phyloP scores from a whole-genome alignment of 2,113 vertebrate species.

The Thinocorus orbignyianus region DNA sequence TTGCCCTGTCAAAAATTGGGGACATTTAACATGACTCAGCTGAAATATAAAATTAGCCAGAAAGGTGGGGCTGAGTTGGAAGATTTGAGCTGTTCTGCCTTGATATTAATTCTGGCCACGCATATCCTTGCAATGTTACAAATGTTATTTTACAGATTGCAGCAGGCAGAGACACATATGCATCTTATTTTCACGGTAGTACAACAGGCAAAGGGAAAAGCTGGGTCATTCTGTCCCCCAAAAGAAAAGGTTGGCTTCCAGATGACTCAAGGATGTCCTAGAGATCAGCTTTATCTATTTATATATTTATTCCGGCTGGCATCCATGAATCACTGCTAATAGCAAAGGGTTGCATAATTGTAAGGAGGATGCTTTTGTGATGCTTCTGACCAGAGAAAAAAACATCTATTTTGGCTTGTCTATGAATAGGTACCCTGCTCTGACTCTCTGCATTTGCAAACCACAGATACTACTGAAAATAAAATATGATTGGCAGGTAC shows the following conservation, averaged over 20 bases:
- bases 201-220: neutral
- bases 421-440: conserved; percentile 26
- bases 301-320: neutral
- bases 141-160: neutral
- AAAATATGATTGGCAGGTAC: conserved; percentile 25
- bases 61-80: neutral
- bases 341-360: conserved; percentile 30
- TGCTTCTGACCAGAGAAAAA: conserved; percentile 39
- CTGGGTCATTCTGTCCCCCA: neutral
- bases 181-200: neutral
- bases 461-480: conserved; percentile 24
- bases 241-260: neutral
- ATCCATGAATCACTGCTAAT: conserved; percentile 20
- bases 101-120: neutral
- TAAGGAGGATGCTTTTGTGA: conserved; percentile 23
- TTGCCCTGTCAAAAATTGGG: neutral
- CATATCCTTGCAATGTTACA: neutral
- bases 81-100: neutral
- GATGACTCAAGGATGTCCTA: conserved; percentile 43
- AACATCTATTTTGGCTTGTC: conserved; percentile 4
- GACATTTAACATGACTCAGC: neutral
- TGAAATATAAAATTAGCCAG: neutral
- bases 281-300: conserved; percentile 24
- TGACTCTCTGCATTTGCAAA: conserved; percentile 11
- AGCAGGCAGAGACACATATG: neutral